Percentiles rank a stretch among this genome's conserved stretches.
Conservation (phyloP, 2,888 invertebrate species). For the Caenorhabditis sp. region DNA sequence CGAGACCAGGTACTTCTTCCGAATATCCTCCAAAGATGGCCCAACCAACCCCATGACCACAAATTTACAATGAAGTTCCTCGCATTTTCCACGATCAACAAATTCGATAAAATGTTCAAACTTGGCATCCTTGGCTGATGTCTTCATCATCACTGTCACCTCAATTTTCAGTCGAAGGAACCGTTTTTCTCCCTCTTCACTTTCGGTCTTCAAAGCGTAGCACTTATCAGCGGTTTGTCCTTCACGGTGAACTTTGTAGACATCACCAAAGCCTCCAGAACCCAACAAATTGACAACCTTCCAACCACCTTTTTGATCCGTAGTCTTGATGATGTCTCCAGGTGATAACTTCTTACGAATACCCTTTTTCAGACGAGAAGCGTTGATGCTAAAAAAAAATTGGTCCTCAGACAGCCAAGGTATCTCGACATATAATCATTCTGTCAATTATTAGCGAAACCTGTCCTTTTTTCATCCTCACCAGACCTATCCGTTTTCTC, state of each 20-base stretch:
- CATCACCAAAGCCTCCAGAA: slow-evolving; percentile 52
- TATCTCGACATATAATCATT: slow-evolving; percentile 39
- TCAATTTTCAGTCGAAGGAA: slow-evolving; percentile 50
- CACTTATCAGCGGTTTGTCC: slow-evolving; percentile 13
- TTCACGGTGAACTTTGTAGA: slow-evolving; percentile 44
- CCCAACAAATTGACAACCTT: slow-evolving; percentile 41
- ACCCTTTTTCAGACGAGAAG: neutral
- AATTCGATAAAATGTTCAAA: slow-evolving; percentile 47
- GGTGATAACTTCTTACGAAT: slow-evolving; percentile 25
- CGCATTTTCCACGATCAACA: slow-evolving; percentile 47
- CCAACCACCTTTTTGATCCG: slow-evolving; percentile 17
- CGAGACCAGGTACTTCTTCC: slow-evolving; percentile 29
- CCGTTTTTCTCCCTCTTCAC: slow-evolving; percentile 39
- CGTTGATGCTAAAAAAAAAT: neutral
- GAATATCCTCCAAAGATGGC: slow-evolving; percentile 47
- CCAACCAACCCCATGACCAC: slow-evolving; percentile 52
- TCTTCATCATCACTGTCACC: slow-evolving; percentile 43
- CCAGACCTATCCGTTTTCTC: slow-evolving; percentile 12
- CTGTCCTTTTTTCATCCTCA: slow-evolving; percentile 36
- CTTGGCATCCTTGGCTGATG: slow-evolving; percentile 21
- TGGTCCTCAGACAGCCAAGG: slow-evolving; percentile 44
- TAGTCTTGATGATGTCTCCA: slow-evolving; percentile 19
- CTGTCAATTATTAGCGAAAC: slow-evolving; percentile 41
- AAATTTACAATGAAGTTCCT: slow-evolving; percentile 45
- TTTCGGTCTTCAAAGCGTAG: slow-evolving; percentile 52